phyloP scores from a whole-genome alignment of 2,888 invertebrate species.

The Lysandra coridon region DNA sequence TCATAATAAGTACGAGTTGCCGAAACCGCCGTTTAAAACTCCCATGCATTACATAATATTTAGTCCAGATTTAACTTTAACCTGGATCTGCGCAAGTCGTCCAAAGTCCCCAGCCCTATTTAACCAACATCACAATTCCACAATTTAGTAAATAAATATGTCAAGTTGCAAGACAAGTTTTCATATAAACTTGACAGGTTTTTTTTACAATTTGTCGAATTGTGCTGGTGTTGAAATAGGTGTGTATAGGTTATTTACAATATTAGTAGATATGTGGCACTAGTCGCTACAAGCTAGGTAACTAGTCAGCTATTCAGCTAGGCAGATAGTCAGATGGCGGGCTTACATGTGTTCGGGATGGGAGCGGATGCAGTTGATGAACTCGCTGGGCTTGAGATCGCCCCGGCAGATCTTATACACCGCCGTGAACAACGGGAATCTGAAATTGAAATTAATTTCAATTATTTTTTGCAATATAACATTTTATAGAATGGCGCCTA shows the following conservation, averaged over 20 bases:
- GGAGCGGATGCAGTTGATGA: constrained; percentile 95
- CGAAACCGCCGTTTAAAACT: background rate
- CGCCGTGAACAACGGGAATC: constrained; percentile 97
- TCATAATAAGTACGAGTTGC: too few species aligned
- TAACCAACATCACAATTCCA: too few species aligned
- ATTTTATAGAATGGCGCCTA: background rate
- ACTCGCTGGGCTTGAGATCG: constrained; percentile 86
- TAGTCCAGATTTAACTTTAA: background rate
- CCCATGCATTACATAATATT: background rate
- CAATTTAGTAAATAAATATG: too few species aligned
- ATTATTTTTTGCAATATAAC: background rate
- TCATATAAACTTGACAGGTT: too few species aligned
- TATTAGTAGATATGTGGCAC: constrained; percentile 43
- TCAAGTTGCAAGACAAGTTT: too few species aligned
- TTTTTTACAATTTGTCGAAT: too few species aligned
- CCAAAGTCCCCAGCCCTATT: background rate
- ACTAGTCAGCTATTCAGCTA: constrained; percentile 27
- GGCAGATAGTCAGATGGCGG: constrained; percentile 34
- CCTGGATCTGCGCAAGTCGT: background rate
- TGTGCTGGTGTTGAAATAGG: too few species aligned
- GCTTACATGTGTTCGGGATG: constrained; percentile 99
- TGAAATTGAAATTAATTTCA: constrained; percentile 62
- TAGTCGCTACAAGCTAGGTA: constrained; percentile 43
- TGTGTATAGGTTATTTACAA: constrained; percentile 23
- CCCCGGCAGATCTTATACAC: constrained; percentile 96